These are phyloP conservation scores for Lucifuga dentata DNA, from an alignment of 2,113 vertebrate genomes.

Conservation along the genomic window DNA sequence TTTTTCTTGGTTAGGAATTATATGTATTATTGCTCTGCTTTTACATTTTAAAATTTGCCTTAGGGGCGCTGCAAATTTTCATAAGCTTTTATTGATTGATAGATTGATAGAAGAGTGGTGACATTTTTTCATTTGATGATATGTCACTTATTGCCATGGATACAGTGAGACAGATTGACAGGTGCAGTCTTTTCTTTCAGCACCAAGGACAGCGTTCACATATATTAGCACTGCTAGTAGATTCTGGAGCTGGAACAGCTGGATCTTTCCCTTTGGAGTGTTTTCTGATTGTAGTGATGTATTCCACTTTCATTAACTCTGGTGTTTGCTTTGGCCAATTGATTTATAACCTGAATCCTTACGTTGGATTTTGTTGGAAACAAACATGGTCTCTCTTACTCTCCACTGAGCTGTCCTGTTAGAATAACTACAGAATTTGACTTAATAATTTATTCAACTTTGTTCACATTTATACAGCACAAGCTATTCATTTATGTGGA, in stretches of 20 bases:
- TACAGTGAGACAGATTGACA: background rate
- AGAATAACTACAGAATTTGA: background rate
- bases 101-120: too few species aligned
- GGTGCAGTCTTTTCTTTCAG: slow-evolving; percentile 33
- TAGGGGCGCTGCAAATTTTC: too few species aligned
- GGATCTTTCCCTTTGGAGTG: background rate
- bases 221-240: background rate
- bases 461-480: slow-evolving; percentile 26
- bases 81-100: too few species aligned
- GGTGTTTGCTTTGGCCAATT: background rate
- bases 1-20: too few species aligned
- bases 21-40: too few species aligned
- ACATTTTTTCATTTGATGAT: background rate
- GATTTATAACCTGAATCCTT: too few species aligned
- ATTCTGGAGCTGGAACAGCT: background rate
- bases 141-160: background rate
- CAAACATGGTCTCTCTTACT: slow-evolving; percentile 6
- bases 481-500: slow-evolving; percentile 17
- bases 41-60: too few species aligned
- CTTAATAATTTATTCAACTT: slow-evolving; percentile 35
- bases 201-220: slow-evolving; percentile 42
- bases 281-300: background rate
- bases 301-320: background rate
- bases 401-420: background rate
- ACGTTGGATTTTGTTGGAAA: background rate